Conservation (phyloP, 2,113 vertebrate species). For the Labeo catla region DNA sequence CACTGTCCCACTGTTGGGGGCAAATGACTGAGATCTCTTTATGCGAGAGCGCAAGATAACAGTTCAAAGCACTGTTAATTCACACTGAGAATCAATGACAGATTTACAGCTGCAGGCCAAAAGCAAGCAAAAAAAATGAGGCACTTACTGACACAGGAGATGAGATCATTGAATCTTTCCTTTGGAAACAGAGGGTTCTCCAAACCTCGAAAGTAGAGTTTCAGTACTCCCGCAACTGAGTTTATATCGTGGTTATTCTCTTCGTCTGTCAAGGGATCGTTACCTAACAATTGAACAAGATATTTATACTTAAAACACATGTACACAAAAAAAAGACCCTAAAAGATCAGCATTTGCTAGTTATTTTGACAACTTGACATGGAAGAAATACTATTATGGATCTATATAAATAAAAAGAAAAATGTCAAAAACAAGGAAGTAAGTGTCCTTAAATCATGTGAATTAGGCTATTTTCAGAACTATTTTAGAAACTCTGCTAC, state of each 20-base stretch:
- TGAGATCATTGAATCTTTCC: slow-evolving; percentile 97
- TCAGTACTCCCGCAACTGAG: slow-evolving; percentile 96
- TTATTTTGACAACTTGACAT: not conserved
- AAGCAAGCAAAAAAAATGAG: slow-evolving; percentile 7
- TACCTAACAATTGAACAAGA: slow-evolving; percentile 76
- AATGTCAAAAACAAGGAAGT: not conserved
- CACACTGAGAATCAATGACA: slow-evolving; percentile 39
- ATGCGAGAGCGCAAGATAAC: slow-evolving; percentile 23
- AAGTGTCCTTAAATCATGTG: not conserved
- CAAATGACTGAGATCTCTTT: slow-evolving; percentile 30
- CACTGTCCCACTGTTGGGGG: slow-evolving; percentile 32
- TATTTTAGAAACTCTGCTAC: not conserved
- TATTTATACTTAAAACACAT: not conserved
- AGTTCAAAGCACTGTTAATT: slow-evolving; percentile 36
- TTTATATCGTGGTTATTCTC: slow-evolving; percentile 98
- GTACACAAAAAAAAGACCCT: not conserved
- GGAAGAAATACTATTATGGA: not conserved
- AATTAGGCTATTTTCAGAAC: not conserved
- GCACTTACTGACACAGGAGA: slow-evolving; percentile 95
- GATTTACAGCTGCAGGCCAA: slow-evolving; percentile 13
- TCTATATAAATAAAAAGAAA: not conserved
- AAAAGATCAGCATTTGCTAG: too few relatives aligned
- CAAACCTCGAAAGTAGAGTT: slow-evolving; percentile 96
- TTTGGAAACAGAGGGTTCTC: slow-evolving; percentile 98
- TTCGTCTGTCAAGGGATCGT: slow-evolving; percentile 94